These are phyloP conservation scores for Leiothrix lutea DNA, from an alignment of 2,113 vertebrate genomes.

Conservation along the genomic window DNA sequence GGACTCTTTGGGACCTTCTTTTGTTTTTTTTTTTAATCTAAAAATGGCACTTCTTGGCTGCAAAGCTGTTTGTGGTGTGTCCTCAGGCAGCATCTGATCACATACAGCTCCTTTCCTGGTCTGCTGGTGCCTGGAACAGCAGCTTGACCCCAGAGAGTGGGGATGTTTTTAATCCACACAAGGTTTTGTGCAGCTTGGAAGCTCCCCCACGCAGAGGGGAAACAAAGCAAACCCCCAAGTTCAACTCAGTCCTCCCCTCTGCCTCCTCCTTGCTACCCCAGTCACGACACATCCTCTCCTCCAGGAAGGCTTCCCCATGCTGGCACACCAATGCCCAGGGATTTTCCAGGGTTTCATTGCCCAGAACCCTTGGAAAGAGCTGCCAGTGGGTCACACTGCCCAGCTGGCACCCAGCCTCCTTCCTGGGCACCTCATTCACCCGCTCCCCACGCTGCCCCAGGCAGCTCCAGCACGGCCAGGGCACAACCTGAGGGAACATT, in stretches of 20 bases:
- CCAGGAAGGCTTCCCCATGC: background rate
- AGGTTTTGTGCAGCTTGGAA: background rate
- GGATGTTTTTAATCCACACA: background rate
- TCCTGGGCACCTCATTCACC: constrained; percentile 44
- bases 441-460: background rate
- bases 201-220: background rate
- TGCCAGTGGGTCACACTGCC: background rate
- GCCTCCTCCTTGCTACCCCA: background rate
- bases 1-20: background rate
- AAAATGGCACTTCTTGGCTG: background rate
- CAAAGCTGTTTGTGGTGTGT: background rate
- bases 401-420: constrained; percentile 23
- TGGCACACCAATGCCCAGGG: background rate
- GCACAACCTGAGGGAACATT: background rate
- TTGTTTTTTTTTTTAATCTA: background rate
- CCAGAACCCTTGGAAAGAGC: background rate
- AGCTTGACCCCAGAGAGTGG: background rate
- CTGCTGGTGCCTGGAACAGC: background rate
- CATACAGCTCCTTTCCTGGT: background rate
- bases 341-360: background rate
- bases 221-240: background rate
- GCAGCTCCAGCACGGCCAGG: background rate
- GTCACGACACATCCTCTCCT: background rate
- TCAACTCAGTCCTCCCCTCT: background rate
- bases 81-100: background rate